Percentiles rank a stretch among this genome's conserved stretches.
Evolutionary conservation across 2,113 vertebrate species (phyloP).

Genomic region (Neodon shergylaensis): DNA sequence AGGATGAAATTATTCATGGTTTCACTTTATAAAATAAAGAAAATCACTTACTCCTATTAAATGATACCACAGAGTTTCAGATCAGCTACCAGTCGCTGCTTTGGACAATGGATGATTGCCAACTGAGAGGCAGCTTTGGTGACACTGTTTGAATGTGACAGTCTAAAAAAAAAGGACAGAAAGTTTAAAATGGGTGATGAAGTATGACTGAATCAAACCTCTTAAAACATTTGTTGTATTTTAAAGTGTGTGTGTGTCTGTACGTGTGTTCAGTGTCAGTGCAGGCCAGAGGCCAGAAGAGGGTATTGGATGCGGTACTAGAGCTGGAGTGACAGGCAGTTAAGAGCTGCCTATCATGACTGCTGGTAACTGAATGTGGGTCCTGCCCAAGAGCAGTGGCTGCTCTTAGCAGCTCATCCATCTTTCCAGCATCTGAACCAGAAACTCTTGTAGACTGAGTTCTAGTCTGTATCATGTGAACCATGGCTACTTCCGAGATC

Average conservation of each 20-base stretch:
- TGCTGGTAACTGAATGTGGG: background rate
- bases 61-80: background rate
- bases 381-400: background rate
- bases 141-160: background rate
- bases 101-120: background rate
- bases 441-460: background rate
- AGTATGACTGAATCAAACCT: background rate
- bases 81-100: background rate
- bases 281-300: too few species aligned
- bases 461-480: background rate
- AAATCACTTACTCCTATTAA: slow-evolving; percentile 17
- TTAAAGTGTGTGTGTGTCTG: background rate
- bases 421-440: too few species aligned
- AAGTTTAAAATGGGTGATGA: background rate
- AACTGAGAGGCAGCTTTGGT: background rate
- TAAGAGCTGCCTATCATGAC: background rate
- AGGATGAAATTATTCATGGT: background rate
- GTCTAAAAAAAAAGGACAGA: background rate
- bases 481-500: background rate
- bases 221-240: background rate
- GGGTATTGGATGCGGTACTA: too few species aligned
- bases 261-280: background rate
- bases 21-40: slow-evolving; percentile 21
- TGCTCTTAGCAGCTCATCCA: background rate
- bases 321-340: background rate